Evolutionary conservation across 2,888 invertebrate genomes (phyloP), one percentile per base, ranked within the genome.

Genomic region (Mythimna impura): DNA sequence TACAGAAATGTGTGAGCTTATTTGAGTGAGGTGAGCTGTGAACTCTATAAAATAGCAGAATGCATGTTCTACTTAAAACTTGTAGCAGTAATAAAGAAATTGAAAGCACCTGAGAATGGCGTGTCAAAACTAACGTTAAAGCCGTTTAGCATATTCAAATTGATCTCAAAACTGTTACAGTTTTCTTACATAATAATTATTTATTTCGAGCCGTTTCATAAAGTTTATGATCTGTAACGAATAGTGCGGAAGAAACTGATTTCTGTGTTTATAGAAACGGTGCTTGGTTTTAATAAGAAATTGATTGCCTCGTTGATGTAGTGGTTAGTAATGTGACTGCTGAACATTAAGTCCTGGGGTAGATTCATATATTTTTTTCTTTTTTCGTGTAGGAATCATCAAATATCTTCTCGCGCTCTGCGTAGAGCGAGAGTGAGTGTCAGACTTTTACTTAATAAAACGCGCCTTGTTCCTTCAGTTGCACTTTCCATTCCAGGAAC

Each of bases 181-280:
- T 14, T 55, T 47, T 14, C 12, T 78, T 68, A n/a, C 61, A 4
- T 76, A 66, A 76, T 57, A 8, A 17, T 57, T 12, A 66, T 55
- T 47, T 43, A 55, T 36, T 65, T 65, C 40, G 25, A 65, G 58
- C 55, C 22, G 65, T 67, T 76, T 69, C 22, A 60, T 20, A 17
- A 25, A 50, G 82, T 47, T 81, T 82, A 81, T 82, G 82, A 72
- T 50, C 69, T 72, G 81, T 78, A 14, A 43, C 71, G 52, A 72
- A 82, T 72, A 54, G 8, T 65, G 12, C 74, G 82, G 71, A 78
- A 81, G 64, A 55, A 66, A 66, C 40, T 30, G 25, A 54, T 10
- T 30, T 7, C 36, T 63, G 52, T 34, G 3, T 36, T 52, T 9
- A 3, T 1, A 61, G 63, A 54, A 6, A 9, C 0, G 25, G 47